Percentiles rank a stretch among this genome's conserved stretches.
phyloP scores from a whole-genome alignment of 2,113 vertebrate species.

The Neodon shergylaensis region DNA sequence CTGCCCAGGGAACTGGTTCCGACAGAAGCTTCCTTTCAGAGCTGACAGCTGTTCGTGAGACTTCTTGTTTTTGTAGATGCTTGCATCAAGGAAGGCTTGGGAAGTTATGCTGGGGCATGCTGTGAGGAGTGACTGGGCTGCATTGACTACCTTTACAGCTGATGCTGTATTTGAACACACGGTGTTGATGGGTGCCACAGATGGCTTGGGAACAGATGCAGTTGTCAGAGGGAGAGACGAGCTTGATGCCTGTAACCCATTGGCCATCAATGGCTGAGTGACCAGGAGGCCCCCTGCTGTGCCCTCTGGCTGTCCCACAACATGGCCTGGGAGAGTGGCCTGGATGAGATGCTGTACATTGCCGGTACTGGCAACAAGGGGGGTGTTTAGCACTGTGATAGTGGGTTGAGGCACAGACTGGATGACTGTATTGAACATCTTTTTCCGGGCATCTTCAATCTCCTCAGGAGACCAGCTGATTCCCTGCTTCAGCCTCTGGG shows the following conservation, averaged over 20 bases:
- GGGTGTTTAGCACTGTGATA: slow-evolving; percentile 94
- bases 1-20: slow-evolving; percentile 94
- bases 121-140: slow-evolving; percentile 84
- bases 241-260: slow-evolving; percentile 92
- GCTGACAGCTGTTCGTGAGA: slow-evolving; percentile 95
- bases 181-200: slow-evolving; percentile 87
- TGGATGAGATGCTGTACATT: slow-evolving; percentile 93
- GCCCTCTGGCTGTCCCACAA: slow-evolving; percentile 90
- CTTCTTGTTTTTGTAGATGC: slow-evolving; percentile 95
- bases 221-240: slow-evolving; percentile 92
- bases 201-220: slow-evolving; percentile 89
- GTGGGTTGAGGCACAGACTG: slow-evolving; percentile 92
- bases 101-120: slow-evolving; percentile 86
- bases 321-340: slow-evolving; percentile 87
- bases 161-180: slow-evolving; percentile 83
- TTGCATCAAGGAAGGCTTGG: slow-evolving; percentile 90
- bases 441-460: slow-evolving; percentile 97
- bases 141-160: slow-evolving; percentile 85
- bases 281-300: slow-evolving; percentile 92
- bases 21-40: slow-evolving; percentile 95
- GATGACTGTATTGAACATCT: slow-evolving; percentile 99
- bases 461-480: slow-evolving; percentile 99
- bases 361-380: slow-evolving; percentile 89
- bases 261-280: slow-evolving; percentile 94
- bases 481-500: slow-evolving; percentile 97